Evolutionary conservation across 53 echinoderm and acorn worm species (phyloP).

Genomic region (Paelopatides confundens): DNA sequence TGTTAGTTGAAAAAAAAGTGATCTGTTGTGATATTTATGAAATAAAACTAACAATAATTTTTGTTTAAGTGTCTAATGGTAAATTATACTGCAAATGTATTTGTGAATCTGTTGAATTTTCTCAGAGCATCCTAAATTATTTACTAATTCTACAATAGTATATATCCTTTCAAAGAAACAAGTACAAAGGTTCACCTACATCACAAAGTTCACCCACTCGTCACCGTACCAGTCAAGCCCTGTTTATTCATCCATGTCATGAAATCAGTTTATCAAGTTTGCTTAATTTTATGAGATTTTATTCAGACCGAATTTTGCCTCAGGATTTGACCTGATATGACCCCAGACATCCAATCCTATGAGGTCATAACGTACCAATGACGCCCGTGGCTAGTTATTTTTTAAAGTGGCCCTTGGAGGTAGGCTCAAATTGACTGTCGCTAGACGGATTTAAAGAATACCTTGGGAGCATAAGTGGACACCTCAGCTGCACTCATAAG

Average conservation of each 20-base stretch:
- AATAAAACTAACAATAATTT: too few species aligned
- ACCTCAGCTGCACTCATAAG: neutral
- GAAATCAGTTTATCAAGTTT: neutral
- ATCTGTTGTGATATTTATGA: too few species aligned
- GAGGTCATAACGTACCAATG: neutral
- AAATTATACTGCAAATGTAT: too few species aligned
- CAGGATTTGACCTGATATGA: constrained; percentile 20
- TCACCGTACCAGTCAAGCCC: neutral
- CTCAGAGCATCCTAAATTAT: too few species aligned
- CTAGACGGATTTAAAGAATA: constrained; percentile 1
- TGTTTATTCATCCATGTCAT: constrained; percentile 1
- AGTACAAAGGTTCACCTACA: too few species aligned
- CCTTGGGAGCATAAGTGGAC: neutral
- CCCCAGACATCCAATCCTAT: constrained; percentile 16
- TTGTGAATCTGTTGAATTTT: too few species aligned
- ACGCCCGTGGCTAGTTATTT: constrained; percentile 25
- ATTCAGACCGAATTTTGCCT: neutral
- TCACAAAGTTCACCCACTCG: too few species aligned
- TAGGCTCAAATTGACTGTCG: neutral
- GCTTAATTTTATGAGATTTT: neutral
- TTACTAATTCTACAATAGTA: too few species aligned
- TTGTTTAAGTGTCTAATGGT: too few species aligned
- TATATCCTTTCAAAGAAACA: too few species aligned
- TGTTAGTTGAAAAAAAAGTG: too few species aligned
- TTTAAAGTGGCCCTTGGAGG: constrained; percentile 47